These are phyloP conservation scores for Caenorhabditis macrosperma DNA, from an alignment of 2,888 invertebrate species.

Conservation along the genomic window DNA sequence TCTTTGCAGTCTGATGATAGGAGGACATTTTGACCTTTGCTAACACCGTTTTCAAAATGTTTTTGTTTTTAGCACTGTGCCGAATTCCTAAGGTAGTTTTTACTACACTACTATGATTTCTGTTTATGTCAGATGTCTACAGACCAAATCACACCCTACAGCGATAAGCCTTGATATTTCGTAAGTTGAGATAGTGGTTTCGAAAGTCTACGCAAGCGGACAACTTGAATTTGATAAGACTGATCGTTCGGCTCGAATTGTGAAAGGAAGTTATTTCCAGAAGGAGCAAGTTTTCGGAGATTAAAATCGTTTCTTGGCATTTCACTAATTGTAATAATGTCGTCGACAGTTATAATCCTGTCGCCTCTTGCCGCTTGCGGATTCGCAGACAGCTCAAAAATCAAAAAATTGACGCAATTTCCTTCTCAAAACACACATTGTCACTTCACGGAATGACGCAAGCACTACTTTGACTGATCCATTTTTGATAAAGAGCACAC, in stretches of 20 bases:
- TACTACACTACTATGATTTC: no score
- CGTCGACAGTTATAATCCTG: not conserved
- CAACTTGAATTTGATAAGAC: constrained; percentile 19
- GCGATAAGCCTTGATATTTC: constrained; percentile 51
- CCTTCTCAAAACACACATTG: constrained; percentile 12
- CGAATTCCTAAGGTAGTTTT: not conserved
- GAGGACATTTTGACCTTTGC: not conserved
- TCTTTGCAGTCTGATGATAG: not conserved
- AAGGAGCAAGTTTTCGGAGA: not conserved
- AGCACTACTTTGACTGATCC: constrained; percentile 21
- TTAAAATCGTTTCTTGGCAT: not conserved
- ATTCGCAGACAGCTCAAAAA: constrained; percentile 31
- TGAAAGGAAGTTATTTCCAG: not conserved
- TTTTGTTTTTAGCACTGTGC: no score
- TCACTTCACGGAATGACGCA: constrained; percentile 39
- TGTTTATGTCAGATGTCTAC: no score
- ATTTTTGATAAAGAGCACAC: constrained; percentile 38
- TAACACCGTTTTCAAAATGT: no score
- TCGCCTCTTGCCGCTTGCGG: constrained; percentile 5
- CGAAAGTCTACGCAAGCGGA: constrained; percentile 31
- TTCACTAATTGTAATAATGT: not conserved
- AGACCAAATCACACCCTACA: constrained; percentile 30
- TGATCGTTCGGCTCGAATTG: constrained; percentile 40
- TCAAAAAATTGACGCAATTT: constrained; percentile 25
- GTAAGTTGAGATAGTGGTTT: constrained; percentile 37